Base-by-base conservation (phyloP, 1,140 invertebrate species). In the Anastatus disparis region DNA sequence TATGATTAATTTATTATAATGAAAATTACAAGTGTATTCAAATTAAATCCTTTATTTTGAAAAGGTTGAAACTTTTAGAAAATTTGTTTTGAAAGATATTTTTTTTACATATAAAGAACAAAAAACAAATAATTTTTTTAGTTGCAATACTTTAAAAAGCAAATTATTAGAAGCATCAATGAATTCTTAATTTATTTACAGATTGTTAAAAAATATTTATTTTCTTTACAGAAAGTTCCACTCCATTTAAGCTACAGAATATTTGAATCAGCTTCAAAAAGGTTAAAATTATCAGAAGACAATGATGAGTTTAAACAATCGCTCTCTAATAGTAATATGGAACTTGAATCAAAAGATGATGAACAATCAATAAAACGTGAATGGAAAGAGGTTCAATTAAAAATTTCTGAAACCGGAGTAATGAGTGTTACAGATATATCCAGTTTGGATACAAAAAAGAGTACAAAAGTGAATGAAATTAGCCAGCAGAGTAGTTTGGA, bases 331-430 rank as follows among this genome's bases (percentile, higher is more conserved):
- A 77, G 79, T 58, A 82, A 80, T 8, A 85, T 86, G 22, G 75
- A 79, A 71, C 62, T 78, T 24, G 56, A 77, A 20, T 81, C 82
- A n/a, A 63, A 65, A 6, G 75, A 78, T 48, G 77, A 83, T 27
- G 78, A 81, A 2, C 73, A 77, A 61, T 72, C 63, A 0, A 55
- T 73, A n/a, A 86, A 87, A 27, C 78, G 80, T 10, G 86, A 87
- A 46, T 90, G 89, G 87, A 91, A 90, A 75, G 90, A 92, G 79
- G 90, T 91, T 38, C 90, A 91, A 71, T 78, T 92, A 15, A 87
- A 90, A 76, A 92, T 92, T 63, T 91, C 90, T 66, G 90, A 92
- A 80, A 90, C 88, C 66, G 91, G 90, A 27, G 88, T 91, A 22
- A 91, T 91, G 87, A 90, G 89, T 78, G 89, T 90, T 13, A 88